Percentiles rank a stretch among this genome's conserved stretches.
Evolutionary conservation across 2,888 invertebrate genomes (phyloP).

Genomic region (Psylliodes chrysocephalus): DNA sequence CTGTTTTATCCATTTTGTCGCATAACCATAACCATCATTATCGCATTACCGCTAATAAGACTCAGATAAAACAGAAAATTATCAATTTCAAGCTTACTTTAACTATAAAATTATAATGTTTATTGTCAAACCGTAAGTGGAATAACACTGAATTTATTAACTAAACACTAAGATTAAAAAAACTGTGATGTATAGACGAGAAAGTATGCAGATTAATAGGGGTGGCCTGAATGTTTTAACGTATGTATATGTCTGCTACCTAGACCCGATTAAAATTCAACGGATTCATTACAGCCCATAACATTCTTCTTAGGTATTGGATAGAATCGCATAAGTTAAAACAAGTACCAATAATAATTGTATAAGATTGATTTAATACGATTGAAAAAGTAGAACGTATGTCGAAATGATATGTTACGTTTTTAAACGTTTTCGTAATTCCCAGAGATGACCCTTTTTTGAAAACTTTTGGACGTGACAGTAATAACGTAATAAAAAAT

Average conservation of each 20-base stretch:
- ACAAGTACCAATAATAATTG: too few species aligned
- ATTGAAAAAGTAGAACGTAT: too few species aligned
- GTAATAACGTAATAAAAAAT: too few species aligned
- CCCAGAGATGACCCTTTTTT: too few species aligned
- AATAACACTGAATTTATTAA: background rate
- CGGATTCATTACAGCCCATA: too few species aligned
- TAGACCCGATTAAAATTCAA: too few species aligned
- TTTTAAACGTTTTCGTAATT: too few species aligned
- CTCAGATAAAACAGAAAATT: background rate
- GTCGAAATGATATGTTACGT: too few species aligned
- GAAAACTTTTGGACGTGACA: too few species aligned
- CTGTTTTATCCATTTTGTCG: conserved; percentile 10
- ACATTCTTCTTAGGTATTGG: too few species aligned
- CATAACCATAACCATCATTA: conserved; percentile 9
- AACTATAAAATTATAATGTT: conserved; percentile 13
- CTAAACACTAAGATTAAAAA: background rate
- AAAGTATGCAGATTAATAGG: background rate
- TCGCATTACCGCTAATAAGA: background rate
- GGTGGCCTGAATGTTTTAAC: background rate
- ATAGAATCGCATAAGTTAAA: too few species aligned
- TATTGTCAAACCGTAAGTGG: conserved; percentile 2
- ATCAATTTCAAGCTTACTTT: conserved; percentile 4
- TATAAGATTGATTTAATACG: too few species aligned
- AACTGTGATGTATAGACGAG: background rate
- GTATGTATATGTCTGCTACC: background rate